Evolutionary conservation across 2,113 vertebrate species (phyloP), one percentile per base, ranked within the genome.

Genomic region (Bagarius yarrelli): DNA sequence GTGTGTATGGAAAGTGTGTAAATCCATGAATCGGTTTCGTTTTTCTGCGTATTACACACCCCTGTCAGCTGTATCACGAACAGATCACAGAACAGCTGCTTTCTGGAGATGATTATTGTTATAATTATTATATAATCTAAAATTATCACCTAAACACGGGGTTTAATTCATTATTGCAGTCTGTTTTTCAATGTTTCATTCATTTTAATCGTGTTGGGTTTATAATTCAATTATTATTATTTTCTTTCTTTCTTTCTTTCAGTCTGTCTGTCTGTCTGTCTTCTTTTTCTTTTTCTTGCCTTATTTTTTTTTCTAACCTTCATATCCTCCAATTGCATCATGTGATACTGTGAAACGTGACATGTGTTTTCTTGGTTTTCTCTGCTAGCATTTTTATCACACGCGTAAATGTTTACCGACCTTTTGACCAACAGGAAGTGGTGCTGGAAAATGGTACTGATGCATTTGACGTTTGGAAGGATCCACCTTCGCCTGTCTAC

Each of bases 401-500:
- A 16, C 47, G 66, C 0, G 47, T 19, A 52, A 70, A 47, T 27
- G 8, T 70, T 70, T 53, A 27, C 21, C 86, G n/a, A 27, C 52
- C 61, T 87, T 90, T 89, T n/a, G n/a, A 50, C 55, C 50, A 8
- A 55, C 81, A 99, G 98, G 93, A 93, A 72, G 86, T 95, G 0
- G 90, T 98, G 16, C 59, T 99, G 83, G 94, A 89, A 82, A 99
- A 98, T 61, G 95, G 94, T 18, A 94, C 97, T 0, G 94, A 95
- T 9, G 86, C 93, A 2, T 98, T 96, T 87, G 86, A 95, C 34
- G 92, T 92, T 47, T 99, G 97, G 96, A 88, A 93, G 81, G 92
- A 95, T 73, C 96, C 97, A 55, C 94, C 96, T 0, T 92, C 96
- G 0, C 95, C 96, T 0, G 94, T 99, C 78, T 96, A 98, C 88